These are phyloP conservation scores for Pleuronectes platessa DNA, from an alignment of 2,113 vertebrate species.

Conservation along the genomic window DNA sequence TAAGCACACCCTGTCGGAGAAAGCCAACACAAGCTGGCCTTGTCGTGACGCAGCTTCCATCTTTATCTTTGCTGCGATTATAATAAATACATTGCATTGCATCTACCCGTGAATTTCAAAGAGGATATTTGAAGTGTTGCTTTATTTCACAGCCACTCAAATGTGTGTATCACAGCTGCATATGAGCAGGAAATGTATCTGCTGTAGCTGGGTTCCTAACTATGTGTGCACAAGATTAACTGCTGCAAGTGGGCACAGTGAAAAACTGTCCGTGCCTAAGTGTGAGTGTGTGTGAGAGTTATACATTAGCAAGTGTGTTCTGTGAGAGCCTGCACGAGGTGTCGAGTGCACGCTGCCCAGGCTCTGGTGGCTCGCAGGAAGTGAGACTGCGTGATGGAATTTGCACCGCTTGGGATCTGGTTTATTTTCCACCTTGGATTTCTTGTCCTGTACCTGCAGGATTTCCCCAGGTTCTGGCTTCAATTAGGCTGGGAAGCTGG, in stretches of 20 bases:
- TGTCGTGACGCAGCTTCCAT: constrained; percentile 18
- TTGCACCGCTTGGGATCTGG: constrained; percentile 76
- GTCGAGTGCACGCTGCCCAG: constrained; percentile 54
- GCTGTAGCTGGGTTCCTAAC: constrained; percentile 9
- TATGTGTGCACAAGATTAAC: constrained; percentile 29
- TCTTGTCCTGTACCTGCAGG: constrained; percentile 79
- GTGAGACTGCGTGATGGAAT: constrained; percentile 80
- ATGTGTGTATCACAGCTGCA: background rate
- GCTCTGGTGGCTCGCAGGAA: constrained; percentile 70
- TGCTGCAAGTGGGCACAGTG: constrained; percentile 16
- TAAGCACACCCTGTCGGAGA: constrained; percentile 42
- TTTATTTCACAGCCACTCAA: constrained; percentile 14
- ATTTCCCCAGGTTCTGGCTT: constrained; percentile 83
- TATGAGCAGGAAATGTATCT: constrained; percentile 27
- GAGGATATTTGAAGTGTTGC: background rate
- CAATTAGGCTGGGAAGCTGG: constrained; percentile 78
- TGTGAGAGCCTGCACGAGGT: constrained; percentile 40
- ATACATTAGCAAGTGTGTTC: constrained; percentile 36
- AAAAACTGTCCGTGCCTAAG: constrained; percentile 27
- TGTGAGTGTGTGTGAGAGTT: constrained; percentile 25
- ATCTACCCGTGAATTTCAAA: constrained; percentile 9
- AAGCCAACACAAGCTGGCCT: constrained; percentile 12
- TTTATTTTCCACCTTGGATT: constrained; percentile 81
- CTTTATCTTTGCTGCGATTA: constrained; percentile 28
- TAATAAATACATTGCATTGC: background rate